These are phyloP conservation scores for Odontocolon sp. DNA, from an alignment of 2,888 invertebrate genomes.

Conservation along the genomic window DNA sequence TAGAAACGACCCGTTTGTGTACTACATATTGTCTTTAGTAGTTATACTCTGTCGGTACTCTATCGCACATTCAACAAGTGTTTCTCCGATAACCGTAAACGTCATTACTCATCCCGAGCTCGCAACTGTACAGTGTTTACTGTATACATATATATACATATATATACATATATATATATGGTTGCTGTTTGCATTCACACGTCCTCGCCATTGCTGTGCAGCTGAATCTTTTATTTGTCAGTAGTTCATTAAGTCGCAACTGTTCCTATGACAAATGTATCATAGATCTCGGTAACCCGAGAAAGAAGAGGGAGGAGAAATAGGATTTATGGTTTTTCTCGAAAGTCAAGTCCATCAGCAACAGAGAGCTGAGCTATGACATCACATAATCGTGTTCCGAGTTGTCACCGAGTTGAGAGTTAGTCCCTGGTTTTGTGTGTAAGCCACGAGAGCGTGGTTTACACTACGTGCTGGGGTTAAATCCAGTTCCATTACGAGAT, in stretches of 20 bases:
- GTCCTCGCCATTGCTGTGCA: not conserved
- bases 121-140: constrained; percentile 3
- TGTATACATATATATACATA: not conserved
- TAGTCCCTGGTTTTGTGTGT: no score
- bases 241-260: constrained; percentile 41
- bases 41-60: constrained; percentile 8
- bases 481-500: constrained; percentile 72
- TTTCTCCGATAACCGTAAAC: constrained; percentile 58
- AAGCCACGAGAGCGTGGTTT: not conserved
- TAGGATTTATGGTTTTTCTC: constrained; percentile 56
- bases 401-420: no score
- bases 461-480: constrained; percentile 63
- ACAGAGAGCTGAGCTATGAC: constrained; percentile 12
- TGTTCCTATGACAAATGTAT: constrained; percentile 44
- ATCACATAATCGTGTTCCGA: not conserved
- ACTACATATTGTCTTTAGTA: constrained; percentile 13
- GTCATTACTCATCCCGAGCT: constrained; percentile 57
- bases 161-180: not conserved
- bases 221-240: constrained; percentile 30
- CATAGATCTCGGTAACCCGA: constrained; percentile 1
- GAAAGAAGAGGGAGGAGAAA: not conserved
- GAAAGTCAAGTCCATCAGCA: constrained; percentile 34
- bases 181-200: not conserved
- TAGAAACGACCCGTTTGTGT: not conserved
- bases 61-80: constrained; percentile 62